Evolutionary conservation across 2,888 invertebrate genomes (phyloP).

Genomic region (Nephrocerus scutellatus): DNA sequence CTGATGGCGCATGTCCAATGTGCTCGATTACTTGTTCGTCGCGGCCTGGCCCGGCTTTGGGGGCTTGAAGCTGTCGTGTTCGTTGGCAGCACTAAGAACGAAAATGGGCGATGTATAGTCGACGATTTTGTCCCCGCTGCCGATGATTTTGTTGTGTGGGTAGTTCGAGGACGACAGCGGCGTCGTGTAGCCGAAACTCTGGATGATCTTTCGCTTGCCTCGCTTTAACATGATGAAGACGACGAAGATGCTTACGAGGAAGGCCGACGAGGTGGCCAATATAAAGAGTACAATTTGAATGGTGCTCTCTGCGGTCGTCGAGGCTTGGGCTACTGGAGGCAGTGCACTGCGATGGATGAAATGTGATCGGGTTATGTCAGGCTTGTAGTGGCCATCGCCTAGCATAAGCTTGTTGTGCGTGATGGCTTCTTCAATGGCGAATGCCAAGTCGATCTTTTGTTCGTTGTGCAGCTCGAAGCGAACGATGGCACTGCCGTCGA

Average conservation of each 20-base stretch:
- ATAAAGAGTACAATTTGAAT: constrained; percentile 73
- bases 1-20: too few relatives aligned
- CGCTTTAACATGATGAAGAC: constrained; percentile 70
- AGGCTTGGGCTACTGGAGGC: constrained; percentile 33
- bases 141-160: constrained; percentile 17
- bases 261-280: constrained; percentile 69
- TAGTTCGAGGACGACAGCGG: too few relatives aligned
- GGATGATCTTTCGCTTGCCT: constrained; percentile 46
- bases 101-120: constrained; percentile 47
- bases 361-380: constrained; percentile 59
- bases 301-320: constrained; percentile 45
- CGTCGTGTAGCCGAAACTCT: constrained; percentile 26
- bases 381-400: constrained; percentile 46
- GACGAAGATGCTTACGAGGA: constrained; percentile 69
- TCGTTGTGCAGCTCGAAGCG: constrained; percentile 62
- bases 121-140: constrained; percentile 33
- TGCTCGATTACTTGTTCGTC: too few relatives aligned
- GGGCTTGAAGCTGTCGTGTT: constrained; percentile 30
- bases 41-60: constrained; percentile 28
- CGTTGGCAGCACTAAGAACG: constrained; percentile 37
- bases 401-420: constrained; percentile 41
- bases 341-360: constrained; percentile 51
- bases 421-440: constrained; percentile 71
- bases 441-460: constrained; percentile 71
- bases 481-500: constrained; percentile 50